A percentile compares a stretch with the other conserved stretches of the same genome.
Evolutionary conservation across 2,888 invertebrate genomes (phyloP).

Genomic region (Siphlonurus alternatus): DNA sequence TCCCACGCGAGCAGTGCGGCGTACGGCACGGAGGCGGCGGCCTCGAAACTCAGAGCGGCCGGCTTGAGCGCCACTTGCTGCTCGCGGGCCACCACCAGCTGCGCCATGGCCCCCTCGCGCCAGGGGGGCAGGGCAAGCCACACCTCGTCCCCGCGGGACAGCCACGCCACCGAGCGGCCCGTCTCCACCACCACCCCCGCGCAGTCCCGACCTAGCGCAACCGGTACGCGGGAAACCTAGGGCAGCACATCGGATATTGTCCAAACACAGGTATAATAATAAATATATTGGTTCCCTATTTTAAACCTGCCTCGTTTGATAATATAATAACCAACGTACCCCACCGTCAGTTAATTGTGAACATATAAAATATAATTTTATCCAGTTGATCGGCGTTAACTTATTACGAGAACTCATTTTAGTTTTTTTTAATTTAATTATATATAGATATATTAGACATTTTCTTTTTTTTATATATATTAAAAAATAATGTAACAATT

Average conservation of each 20-base stretch:
- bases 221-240: slow-evolving; percentile 33
- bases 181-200: slow-evolving; percentile 41
- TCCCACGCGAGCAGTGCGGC: slow-evolving; percentile 38
- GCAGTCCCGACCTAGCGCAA: slow-evolving; percentile 43
- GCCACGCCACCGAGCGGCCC: slow-evolving; percentile 36
- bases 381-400: too few relatives aligned
- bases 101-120: slow-evolving; percentile 37
- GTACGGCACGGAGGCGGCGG: slow-evolving; percentile 40
- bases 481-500: too few relatives aligned
- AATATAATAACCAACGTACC: too few relatives aligned
- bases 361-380: too few relatives aligned
- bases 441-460: too few relatives aligned
- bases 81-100: slow-evolving; percentile 35
- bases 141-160: slow-evolving; percentile 45
- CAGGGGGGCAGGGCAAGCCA: slow-evolving; percentile 39
- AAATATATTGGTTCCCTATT: too few relatives aligned
- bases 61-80: slow-evolving; percentile 32
- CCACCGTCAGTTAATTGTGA: too few relatives aligned
- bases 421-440: too few relatives aligned
- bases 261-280: too few relatives aligned
- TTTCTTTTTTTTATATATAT: too few relatives aligned
- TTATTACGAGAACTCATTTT: too few relatives aligned
- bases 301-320: too few relatives aligned
- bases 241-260: background rate
- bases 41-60: slow-evolving; percentile 37